These are phyloP conservation scores for Pelvicachromis taeniatus DNA, from an alignment of 2,113 vertebrate species.

Conservation along the genomic window DNA sequence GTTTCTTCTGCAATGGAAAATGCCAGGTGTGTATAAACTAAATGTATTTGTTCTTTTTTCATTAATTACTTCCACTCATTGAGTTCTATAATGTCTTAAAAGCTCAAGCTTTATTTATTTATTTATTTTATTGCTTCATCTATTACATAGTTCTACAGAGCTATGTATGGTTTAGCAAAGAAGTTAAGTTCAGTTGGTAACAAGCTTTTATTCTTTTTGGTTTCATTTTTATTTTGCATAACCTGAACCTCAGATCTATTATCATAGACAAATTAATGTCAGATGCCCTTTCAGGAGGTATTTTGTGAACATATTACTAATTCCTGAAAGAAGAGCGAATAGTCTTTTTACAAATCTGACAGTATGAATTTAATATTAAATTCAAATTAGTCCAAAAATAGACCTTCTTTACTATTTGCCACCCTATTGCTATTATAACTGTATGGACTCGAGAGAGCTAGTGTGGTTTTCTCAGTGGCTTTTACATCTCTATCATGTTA, in stretches of 20 bases:
- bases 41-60: background rate
- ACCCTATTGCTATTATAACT: background rate
- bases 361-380: too few relatives aligned
- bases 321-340: background rate
- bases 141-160: background rate
- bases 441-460: background rate
- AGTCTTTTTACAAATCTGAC: too few relatives aligned
- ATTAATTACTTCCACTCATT: background rate
- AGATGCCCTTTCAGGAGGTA: background rate
- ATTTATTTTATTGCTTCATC: background rate
- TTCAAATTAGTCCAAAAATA: too few relatives aligned
- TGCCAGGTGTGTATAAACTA: too few relatives aligned
- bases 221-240: background rate
- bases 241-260: background rate
- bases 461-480: background rate
- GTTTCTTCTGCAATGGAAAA: too few relatives aligned
- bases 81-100: background rate
- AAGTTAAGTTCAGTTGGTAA: background rate
- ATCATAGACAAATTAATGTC: background rate
- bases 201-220: background rate
- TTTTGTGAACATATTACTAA: background rate
- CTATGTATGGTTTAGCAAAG: background rate
- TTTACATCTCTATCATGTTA: background rate
- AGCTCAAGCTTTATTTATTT: background rate
- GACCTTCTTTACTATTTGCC: background rate